A percentile compares a stretch with the other conserved stretches of the same genome.
Evolutionary conservation across 53 echinoderm and acorn worm genomes (phyloP).

Genomic region (Luidia sarsii): DNA sequence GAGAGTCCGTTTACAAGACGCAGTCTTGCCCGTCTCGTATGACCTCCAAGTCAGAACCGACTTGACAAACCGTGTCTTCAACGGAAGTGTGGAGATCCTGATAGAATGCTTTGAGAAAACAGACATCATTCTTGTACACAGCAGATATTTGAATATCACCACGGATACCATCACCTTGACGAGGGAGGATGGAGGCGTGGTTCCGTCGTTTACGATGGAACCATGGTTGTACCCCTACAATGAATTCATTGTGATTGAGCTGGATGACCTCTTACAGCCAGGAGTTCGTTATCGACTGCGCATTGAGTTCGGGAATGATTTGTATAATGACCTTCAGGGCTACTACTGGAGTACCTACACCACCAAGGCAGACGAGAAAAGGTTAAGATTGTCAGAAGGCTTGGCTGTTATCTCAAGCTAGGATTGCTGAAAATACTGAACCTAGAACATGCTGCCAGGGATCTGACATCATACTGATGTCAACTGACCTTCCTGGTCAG

Average conservation of each 20-base stretch:
- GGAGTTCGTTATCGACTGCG: constrained; percentile 1
- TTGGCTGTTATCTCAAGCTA: no score
- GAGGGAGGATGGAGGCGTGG: constrained; percentile 27
- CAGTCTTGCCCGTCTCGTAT: constrained; percentile 73
- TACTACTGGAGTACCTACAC: constrained; percentile 36
- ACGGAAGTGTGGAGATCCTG: constrained; percentile 57
- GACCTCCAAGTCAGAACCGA: constrained; percentile 76
- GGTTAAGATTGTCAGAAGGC: no score
- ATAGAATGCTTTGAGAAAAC: constrained; percentile 68
- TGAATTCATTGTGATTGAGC: constrained; percentile 51
- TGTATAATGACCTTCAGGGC: not conserved
- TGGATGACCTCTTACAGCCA: not conserved
- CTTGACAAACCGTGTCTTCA: constrained; percentile 61
- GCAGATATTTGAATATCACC: constrained; percentile 61
- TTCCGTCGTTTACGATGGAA: constrained; percentile 34
- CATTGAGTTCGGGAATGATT: constrained; percentile 11
- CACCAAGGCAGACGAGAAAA: not conserved
- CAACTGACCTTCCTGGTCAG: no score
- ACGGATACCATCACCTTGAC: constrained; percentile 13
- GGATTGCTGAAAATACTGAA: no score
- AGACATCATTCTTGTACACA: constrained; percentile 78
- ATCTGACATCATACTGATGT: no score
- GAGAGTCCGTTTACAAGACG: constrained; percentile 70
- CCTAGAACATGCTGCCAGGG: no score
- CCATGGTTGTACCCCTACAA: constrained; percentile 51